A percentile compares a stretch with the other conserved stretches of the same genome.
phyloP scores from a whole-genome alignment of 2,888 invertebrate species.

The Caradrina clavipalpis region DNA sequence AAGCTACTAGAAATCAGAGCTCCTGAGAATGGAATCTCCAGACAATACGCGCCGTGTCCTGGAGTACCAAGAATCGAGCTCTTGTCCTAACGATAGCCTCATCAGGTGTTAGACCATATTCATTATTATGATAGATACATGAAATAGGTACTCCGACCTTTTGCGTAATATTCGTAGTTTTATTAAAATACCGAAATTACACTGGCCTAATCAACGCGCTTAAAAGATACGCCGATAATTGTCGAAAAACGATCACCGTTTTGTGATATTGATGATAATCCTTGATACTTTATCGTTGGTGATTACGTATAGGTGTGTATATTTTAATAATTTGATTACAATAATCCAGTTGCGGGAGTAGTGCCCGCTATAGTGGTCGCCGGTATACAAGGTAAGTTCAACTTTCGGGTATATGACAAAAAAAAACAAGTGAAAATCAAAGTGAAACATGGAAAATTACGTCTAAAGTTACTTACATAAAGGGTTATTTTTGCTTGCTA shows the following conservation, averaged over 20 bases:
- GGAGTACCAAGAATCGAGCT: too few relatives aligned
- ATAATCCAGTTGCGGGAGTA: conserved; percentile 76
- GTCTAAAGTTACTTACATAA: background rate
- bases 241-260: conserved; percentile 43
- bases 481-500: background rate
- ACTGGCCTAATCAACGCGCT: conserved; percentile 31
- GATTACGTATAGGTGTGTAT: conserved; percentile 74
- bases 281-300: conserved; percentile 68
- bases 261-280: conserved; percentile 64
- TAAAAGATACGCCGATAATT: conserved; percentile 55
- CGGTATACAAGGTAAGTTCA: conserved; percentile 68
- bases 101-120: too few relatives aligned
- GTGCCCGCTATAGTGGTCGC: conserved; percentile 67
- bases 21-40: too few relatives aligned
- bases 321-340: conserved; percentile 78
- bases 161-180: conserved; percentile 14
- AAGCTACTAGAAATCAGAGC: too few relatives aligned
- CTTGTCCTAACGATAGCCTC: too few relatives aligned
- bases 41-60: too few relatives aligned
- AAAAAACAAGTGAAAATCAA: background rate
- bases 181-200: conserved; percentile 4
- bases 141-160: conserved; percentile 5
- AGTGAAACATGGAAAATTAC: conserved; percentile 1
- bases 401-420: background rate
- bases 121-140: background rate